Evolutionary conservation across 1,140 invertebrate genomes (phyloP), one percentile per base, ranked within the genome.

Genomic region (Onthophagus taurus): DNA sequence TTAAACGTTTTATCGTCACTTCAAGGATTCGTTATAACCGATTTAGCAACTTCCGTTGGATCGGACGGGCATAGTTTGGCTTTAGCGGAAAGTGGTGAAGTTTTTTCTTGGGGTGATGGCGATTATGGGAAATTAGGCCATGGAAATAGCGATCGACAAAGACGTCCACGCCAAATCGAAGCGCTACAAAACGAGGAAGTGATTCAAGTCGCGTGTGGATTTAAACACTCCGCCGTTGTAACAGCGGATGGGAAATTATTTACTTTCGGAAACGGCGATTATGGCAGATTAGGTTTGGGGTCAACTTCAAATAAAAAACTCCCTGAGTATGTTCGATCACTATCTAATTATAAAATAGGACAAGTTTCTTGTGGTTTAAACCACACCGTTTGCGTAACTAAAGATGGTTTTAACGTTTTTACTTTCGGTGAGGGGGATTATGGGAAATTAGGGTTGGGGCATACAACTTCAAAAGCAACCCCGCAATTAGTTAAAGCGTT

Each of bases 51-150:
- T 1, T 80, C 91, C 1, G 95, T 92, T 63, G 93, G 93, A 0
- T 94, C 89, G 31, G 93, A 97, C 63, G 92, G 92, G 0, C 92
- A 97, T 65, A 97, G 91, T 0, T 68, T 97, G 49, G 89, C 89
- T 0, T 65, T 97, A 3, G 91, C 89, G 0, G 87, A 89, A 44
- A 88, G 90, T 50, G 89, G 89, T 0, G 78, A 80, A 50, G 89
- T 94, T 0, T 93, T 85, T 55, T 90, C 86, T 1, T 88, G 85
- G 83, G 86, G 85, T 8, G 84, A 88, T 45, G 88, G 88, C 0
- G 88, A 92, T 63, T 92, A 90, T 64, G 88, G 88, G 2, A 81
- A 81, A 66, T 61, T 81, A 19, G 80, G 79, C 2, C 79, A 81
- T 60, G 78, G 78, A 7, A 79, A 79, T 57, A 77, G 72, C 50